Evolutionary conservation across 2,797 vertebrate genomes (phyloP).

Genomic region (Simalia tracyae): DNA sequence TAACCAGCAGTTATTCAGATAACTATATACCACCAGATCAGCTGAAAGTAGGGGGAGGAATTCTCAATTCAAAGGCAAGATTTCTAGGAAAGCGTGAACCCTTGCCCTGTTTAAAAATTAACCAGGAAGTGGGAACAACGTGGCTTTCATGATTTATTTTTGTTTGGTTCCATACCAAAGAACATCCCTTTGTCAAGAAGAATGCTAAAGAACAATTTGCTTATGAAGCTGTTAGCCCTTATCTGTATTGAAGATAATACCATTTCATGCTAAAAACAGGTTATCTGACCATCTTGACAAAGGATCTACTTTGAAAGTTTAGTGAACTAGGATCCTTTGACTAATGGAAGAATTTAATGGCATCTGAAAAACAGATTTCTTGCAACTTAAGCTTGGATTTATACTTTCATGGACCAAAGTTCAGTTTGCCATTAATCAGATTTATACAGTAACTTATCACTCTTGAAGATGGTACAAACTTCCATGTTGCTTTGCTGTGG

Average conservation of each 20-base stretch:
- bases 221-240: not conserved
- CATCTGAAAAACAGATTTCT: not conserved
- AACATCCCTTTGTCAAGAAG: conserved; percentile 23
- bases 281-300: not conserved
- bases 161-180: not conserved
- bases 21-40: not conserved
- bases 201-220: conserved; percentile 6
- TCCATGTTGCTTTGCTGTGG: not conserved
- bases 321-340: not conserved
- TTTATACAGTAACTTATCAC: not conserved
- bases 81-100: not conserved
- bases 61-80: not conserved
- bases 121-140: not conserved
- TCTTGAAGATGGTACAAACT: not conserved
- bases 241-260: not conserved
- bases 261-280: not conserved
- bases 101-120: conserved; percentile 27
- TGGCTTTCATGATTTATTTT: conserved; percentile 5
- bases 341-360: not conserved
- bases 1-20: not conserved
- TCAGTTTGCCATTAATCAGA: not conserved
- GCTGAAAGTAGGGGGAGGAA: not conserved
- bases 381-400: not conserved
- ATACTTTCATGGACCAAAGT: not conserved
- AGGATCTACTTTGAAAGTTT: not conserved